These are phyloP conservation scores for Pseudomugil tenellus DNA, from an alignment of 2,797 vertebrate species.

Conservation along the genomic window DNA sequence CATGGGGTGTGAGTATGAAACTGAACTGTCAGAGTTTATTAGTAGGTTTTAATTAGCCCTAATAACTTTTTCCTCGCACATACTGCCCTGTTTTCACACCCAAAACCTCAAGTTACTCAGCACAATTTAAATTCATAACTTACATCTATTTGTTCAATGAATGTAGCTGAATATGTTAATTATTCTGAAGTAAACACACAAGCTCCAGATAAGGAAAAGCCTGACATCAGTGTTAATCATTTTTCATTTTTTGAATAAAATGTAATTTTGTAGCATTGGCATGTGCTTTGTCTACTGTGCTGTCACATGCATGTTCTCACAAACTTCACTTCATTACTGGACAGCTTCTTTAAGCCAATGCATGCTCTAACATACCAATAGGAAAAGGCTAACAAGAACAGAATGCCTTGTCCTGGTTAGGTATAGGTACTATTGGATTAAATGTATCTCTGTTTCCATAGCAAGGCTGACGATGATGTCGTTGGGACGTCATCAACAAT, in stretches of 20 bases:
- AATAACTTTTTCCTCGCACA: conserved; percentile 18
- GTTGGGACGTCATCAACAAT: conserved; percentile 8
- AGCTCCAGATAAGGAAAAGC: neutral
- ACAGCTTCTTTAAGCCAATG: conserved; percentile 3
- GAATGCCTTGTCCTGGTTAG: neutral
- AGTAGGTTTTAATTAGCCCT: conserved; percentile 20
- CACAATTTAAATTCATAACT: conserved; percentile 1
- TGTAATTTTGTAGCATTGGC: neutral
- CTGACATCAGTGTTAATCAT: neutral
- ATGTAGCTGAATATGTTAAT: neutral
- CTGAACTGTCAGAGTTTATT: conserved; percentile 9
- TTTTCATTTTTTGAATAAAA: conserved; percentile 5
- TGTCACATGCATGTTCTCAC: neutral
- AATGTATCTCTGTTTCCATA: conserved; percentile 9
- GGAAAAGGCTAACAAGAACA: neutral
- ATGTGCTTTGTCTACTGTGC: neutral
- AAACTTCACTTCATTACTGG: neutral
- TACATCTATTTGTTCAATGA: neutral
- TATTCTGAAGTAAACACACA: neutral
- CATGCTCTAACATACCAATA: neutral
- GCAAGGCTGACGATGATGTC: conserved; percentile 12
- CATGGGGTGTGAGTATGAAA: conserved; percentile 10
- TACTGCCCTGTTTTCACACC: neutral
- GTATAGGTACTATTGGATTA: conserved; percentile 11
- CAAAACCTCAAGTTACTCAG: conserved; percentile 4